phyloP scores from a whole-genome alignment of 1,140 invertebrate species.

The Belonocnema kinseyi region DNA sequence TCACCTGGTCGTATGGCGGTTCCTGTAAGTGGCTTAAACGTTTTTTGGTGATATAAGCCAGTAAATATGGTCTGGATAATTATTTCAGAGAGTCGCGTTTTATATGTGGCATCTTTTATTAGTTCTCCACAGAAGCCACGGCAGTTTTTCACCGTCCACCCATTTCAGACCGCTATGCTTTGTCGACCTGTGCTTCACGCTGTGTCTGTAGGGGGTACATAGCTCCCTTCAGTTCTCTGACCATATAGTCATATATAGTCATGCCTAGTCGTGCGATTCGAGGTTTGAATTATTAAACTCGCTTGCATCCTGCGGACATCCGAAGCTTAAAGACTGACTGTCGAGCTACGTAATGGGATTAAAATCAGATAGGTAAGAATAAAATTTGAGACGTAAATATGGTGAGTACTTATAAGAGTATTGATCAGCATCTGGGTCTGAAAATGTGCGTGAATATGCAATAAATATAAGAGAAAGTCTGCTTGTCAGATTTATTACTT shows the following conservation, averaged over 20 bases:
- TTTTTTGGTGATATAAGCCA: background rate
- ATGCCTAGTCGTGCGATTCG: constrained; percentile 34
- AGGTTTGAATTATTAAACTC: constrained; percentile 39
- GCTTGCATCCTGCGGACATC: constrained; percentile 31
- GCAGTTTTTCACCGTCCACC: constrained; percentile 55
- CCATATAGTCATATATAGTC: constrained; percentile 24
- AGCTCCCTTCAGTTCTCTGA: constrained; percentile 12
- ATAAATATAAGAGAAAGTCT: too few species aligned
- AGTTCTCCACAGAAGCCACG: constrained; percentile 58
- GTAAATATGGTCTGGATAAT: constrained; percentile 49
- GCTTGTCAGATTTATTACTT: too few species aligned
- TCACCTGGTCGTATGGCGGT: too few species aligned
- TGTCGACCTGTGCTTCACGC: constrained; percentile 51
- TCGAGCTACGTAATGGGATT: constrained; percentile 6
- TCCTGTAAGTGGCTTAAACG: constrained; percentile 12
- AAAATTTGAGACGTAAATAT: constrained; percentile 10
- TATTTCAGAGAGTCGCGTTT: constrained; percentile 63
- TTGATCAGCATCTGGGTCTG: too few species aligned
- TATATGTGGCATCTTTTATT: constrained; percentile 62
- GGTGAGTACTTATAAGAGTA: background rate
- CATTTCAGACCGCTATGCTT: constrained; percentile 51
- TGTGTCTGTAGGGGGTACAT: constrained; percentile 34
- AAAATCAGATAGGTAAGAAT: constrained; percentile 7
- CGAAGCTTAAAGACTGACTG: constrained; percentile 23
- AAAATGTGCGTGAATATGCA: too few species aligned